Conservation (phyloP, 2,797 vertebrate species). For the Ctenopoma kingsleyae region DNA sequence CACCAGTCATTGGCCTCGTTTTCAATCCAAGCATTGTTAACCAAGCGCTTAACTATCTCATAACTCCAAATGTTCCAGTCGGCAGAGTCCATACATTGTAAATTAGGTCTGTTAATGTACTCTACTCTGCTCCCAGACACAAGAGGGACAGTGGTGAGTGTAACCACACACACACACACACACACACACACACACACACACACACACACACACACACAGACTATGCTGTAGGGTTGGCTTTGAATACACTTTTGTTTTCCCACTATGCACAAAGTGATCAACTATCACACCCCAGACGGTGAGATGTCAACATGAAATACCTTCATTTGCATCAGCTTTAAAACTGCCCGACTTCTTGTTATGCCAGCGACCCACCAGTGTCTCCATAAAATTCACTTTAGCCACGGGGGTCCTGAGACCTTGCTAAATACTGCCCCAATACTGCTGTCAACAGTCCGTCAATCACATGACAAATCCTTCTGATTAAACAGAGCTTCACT, state of each 20-base stretch:
- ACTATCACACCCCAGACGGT: constrained; percentile 83
- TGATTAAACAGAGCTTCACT: constrained; percentile 78
- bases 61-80: constrained; percentile 81
- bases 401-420: constrained; percentile 84
- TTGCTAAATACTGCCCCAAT: constrained; percentile 87
- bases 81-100: constrained; percentile 81
- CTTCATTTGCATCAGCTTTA: constrained; percentile 86
- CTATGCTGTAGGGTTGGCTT: constrained; percentile 53
- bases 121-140: constrained; percentile 62
- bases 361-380: constrained; percentile 83
- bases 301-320: constrained; percentile 84
- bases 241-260: constrained; percentile 72
- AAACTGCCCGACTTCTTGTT: constrained; percentile 82
- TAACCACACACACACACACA: constrained; percentile 59
- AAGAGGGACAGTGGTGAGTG: constrained; percentile 65
- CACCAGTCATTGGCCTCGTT: constrained; percentile 61
- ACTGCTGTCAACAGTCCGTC: constrained; percentile 87
- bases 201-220: constrained; percentile 34
- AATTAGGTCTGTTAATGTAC: constrained; percentile 83
- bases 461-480: constrained; percentile 84
- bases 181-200: constrained; percentile 43
- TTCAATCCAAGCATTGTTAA: constrained; percentile 77
- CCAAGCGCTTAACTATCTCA: constrained; percentile 80
- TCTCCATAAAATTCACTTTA: constrained; percentile 88
- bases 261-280: constrained; percentile 83